A percentile compares a stretch with the other conserved stretches of the same genome.
These are phyloP conservation scores for Saccopteryx bilineata DNA, from an alignment of 2,113 vertebrate genomes.

Conservation along the genomic window DNA sequence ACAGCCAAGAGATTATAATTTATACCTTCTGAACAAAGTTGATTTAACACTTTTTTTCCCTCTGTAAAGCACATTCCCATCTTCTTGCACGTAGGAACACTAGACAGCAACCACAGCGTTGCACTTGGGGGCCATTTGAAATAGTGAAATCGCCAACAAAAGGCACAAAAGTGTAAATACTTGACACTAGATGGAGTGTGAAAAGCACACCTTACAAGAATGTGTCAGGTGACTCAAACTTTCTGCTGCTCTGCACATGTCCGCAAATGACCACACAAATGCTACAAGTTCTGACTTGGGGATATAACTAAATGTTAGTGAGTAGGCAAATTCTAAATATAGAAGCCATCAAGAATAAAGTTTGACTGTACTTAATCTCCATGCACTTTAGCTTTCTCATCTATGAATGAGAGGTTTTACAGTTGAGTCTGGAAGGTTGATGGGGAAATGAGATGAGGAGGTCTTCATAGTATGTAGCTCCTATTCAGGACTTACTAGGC, in stretches of 20 bases:
- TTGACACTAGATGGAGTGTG: background rate
- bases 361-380: background rate
- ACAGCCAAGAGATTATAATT: accelerated
- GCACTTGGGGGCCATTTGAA: background rate
- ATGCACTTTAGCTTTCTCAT: background rate
- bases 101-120: background rate
- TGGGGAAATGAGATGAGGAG: background rate
- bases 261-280: background rate
- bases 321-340: background rate
- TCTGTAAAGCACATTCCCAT: background rate
- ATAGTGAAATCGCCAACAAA: background rate
- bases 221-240: background rate
- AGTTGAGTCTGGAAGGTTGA: background rate
- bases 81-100: background rate
- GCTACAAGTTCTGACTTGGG: background rate
- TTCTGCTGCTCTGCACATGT: background rate
- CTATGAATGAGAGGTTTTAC: background rate
- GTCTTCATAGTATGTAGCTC: background rate
- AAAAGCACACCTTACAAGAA: background rate
- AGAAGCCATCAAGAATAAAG: background rate
- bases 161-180: background rate
- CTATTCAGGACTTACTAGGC: background rate
- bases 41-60: background rate
- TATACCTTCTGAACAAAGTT: background rate
- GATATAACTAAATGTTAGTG: background rate